Conservation (phyloP, 2,888 invertebrate species). For the Oscheius sp. region DNA sequence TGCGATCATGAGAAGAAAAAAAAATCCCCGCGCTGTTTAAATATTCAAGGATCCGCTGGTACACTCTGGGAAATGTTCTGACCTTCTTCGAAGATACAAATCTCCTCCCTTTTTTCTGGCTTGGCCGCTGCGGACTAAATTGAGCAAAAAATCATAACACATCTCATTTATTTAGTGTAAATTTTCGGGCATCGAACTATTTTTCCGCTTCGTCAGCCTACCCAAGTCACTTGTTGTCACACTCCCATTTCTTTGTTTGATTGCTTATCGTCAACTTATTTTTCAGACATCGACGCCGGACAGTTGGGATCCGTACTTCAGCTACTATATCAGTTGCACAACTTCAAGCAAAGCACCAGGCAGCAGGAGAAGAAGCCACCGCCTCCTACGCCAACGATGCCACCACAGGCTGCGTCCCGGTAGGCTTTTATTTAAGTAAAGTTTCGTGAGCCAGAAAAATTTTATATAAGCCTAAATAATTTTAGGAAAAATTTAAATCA, state of each 20-base stretch:
- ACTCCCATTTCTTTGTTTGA: background rate
- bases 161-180: background rate
- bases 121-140: too few species aligned
- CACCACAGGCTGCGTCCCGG: constrained; percentile 14
- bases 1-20: too few species aligned
- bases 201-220: background rate
- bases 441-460: too few species aligned
- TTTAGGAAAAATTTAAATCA: too few species aligned
- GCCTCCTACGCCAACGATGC: constrained; percentile 18
- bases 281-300: constrained; percentile 86
- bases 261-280: background rate
- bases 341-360: constrained; percentile 78
- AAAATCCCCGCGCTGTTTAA: too few species aligned
- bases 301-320: constrained; percentile 92
- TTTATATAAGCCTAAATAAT: too few species aligned
- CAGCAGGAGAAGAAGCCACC: constrained; percentile 39
- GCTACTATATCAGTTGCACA: constrained; percentile 90
- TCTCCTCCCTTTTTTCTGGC: too few species aligned
- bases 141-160: too few species aligned
- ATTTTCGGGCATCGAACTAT: background rate
- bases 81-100: too few species aligned
- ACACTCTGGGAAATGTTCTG: too few species aligned
- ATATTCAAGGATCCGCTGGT: too few species aligned
- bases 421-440: constrained; percentile 9
- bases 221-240: background rate